phyloP scores from a whole-genome alignment of 2,113 vertebrate species.

The Paradoxurus hermaphroditus region DNA sequence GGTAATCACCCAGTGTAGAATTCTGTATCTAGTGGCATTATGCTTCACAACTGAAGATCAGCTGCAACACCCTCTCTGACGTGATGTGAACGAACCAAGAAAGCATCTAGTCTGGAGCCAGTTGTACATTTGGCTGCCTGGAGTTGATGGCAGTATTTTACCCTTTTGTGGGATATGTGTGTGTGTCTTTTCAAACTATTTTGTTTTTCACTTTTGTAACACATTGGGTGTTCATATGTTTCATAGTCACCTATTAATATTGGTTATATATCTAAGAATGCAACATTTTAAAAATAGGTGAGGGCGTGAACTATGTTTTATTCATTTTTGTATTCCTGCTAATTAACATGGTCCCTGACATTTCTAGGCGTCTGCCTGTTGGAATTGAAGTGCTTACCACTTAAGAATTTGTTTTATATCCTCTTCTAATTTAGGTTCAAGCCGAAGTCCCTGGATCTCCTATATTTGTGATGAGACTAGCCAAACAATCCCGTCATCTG shows the following conservation, averaged over 20 bases:
- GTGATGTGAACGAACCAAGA: background rate
- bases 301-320: background rate
- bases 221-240: conserved; percentile 29
- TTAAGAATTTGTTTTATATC: background rate
- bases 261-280: conserved; percentile 46
- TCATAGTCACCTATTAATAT: conserved; percentile 13
- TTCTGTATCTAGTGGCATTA: background rate
- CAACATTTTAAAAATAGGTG: background rate
- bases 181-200: conserved; percentile 40
- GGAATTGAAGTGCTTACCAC: conserved; percentile 11
- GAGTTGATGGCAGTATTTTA: background rate
- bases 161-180: conserved; percentile 33
- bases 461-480: conserved; percentile 97
- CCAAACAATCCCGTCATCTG: conserved; percentile 96
- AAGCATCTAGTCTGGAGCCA: background rate
- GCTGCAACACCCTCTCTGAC: background rate
- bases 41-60: conserved; percentile 24
- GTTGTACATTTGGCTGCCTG: background rate
- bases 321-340: conserved; percentile 5
- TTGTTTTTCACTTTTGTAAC: conserved; percentile 51
- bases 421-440: conserved; percentile 88
- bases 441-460: conserved; percentile 97
- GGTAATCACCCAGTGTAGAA: background rate
- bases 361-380: conserved; percentile 18
- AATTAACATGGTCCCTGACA: background rate